phyloP scores from a whole-genome alignment of 1,140 invertebrate species.

The Bombyx mandarina region DNA sequence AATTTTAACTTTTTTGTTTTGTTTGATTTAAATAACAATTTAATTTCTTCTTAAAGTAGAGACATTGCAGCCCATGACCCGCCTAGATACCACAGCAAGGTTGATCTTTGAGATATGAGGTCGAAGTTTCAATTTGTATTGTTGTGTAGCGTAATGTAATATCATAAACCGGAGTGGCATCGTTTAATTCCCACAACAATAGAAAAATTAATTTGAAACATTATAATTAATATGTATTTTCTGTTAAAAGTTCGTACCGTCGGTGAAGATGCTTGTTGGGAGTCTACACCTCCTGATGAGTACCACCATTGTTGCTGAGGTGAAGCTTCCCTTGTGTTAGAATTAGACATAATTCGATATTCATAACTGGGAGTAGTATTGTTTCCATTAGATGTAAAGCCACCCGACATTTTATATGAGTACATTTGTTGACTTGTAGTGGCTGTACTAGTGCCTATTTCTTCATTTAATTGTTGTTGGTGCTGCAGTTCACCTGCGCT shows the following conservation, averaged over 20 bases:
- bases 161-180: neutral
- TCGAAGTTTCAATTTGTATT: no score
- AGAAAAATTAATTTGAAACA: neutral
- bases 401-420: constrained; percentile 87
- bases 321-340: constrained; percentile 52
- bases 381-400: constrained; percentile 79
- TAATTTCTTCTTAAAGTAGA: no score
- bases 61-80: no score
- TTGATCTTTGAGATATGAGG: no score
- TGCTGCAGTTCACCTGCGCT: constrained; percentile 72
- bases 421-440: constrained; percentile 81
- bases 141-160: neutral
- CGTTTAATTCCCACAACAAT: neutral
- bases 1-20: no score
- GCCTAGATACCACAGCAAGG: no score
- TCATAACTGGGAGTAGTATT: constrained; percentile 49
- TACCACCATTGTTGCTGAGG: constrained; percentile 63
- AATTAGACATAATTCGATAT: constrained; percentile 55
- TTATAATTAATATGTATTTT: neutral
- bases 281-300: constrained; percentile 46
- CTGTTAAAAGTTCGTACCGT: constrained; percentile 35
- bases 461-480: constrained; percentile 73
- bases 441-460: constrained; percentile 71
- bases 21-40: no score
- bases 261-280: constrained; percentile 54